Base-by-base conservation (phyloP, 1,140 invertebrate species). In the Drosophila azteca region DNA sequence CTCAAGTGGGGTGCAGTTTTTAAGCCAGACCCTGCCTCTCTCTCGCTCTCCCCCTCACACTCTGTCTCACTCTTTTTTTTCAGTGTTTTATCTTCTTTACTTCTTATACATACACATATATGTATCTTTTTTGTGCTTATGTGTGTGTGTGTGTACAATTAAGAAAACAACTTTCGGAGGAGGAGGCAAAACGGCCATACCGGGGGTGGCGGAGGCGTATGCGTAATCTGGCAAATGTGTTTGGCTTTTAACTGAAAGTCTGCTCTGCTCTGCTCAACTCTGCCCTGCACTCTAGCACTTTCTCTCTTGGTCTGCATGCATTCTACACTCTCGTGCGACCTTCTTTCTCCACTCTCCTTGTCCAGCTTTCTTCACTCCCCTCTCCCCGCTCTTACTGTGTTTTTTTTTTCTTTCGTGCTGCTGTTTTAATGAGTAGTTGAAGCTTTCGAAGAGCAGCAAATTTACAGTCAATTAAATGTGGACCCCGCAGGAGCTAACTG, bases 391-490 rank as follows among this genome's bases (percentile, higher is more conserved):
- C 11, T 41, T 17, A n/a, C 31, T 24, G 8, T 39, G n/a, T 20
- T 9, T 72, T 45, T 17, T 66, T 71, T 29, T 69, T 55, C 54
- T 69, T 70, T 77, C 64, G 66, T 39, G 35, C 35, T 39, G 9
- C 11, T 39, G 35, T 11, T 79, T 82, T 76, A 79, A 87, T 72
- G 78, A 82, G 74, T 82, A 87, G 78, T 87, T 87, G 69, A 70
- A 82, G 69, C 73, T 74, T 66, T 72, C 82, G 65, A 77, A 76
- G 83, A 76, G 64, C 68, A 63, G 65, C 78, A 88, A 87, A 87
- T 87, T 87, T 87, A 79, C 82, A 87, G 82, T 87, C 82, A 87
- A 87, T 85, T 85, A 85, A 85, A 85, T 78, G 74, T 51, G 44
- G 60, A 64, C 43, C 68, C 15, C 22, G 22, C 29, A 35, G 29